Evolutionary conservation across 2,113 vertebrate genomes (phyloP).

Genomic region (Vanacampus margaritifer): DNA sequence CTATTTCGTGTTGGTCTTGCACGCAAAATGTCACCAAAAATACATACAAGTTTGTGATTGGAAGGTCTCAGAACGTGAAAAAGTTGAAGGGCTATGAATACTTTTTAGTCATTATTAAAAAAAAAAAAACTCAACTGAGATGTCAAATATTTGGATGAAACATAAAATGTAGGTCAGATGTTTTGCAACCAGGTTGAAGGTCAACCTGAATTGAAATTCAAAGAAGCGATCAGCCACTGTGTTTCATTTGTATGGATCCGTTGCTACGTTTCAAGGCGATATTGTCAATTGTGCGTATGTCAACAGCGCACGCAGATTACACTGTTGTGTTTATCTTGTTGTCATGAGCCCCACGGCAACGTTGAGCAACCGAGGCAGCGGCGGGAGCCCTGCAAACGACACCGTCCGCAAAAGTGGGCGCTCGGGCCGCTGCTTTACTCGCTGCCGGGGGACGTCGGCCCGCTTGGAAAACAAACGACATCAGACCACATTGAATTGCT

Average conservation of each 20-base stretch:
- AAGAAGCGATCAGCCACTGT: constrained; percentile 8
- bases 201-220: constrained; percentile 29
- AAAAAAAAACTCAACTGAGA: not conserved
- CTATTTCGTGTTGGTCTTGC: no score
- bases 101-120: not conserved
- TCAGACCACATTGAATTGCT: not conserved
- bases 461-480: not conserved
- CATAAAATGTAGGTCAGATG: not conserved
- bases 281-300: constrained; percentile 39
- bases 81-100: no score
- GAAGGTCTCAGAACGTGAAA: no score
- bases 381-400: not conserved
- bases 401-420: not conserved
- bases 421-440: not conserved
- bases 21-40: no score
- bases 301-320: constrained; percentile 17
- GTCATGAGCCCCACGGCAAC: constrained; percentile 50
- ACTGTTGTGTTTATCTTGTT: constrained; percentile 54
- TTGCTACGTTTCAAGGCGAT: constrained; percentile 48
- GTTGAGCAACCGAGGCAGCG: constrained; percentile 13
- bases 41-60: no score
- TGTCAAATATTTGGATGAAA: not conserved
- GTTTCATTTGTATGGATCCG: constrained; percentile 45
- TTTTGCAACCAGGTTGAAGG: constrained; percentile 16
- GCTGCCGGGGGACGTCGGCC: not conserved